Evolutionary conservation across 1,140 invertebrate genomes (phyloP), one percentile per base, ranked within the genome.

Genomic region (Frieseomelitta varia): DNA sequence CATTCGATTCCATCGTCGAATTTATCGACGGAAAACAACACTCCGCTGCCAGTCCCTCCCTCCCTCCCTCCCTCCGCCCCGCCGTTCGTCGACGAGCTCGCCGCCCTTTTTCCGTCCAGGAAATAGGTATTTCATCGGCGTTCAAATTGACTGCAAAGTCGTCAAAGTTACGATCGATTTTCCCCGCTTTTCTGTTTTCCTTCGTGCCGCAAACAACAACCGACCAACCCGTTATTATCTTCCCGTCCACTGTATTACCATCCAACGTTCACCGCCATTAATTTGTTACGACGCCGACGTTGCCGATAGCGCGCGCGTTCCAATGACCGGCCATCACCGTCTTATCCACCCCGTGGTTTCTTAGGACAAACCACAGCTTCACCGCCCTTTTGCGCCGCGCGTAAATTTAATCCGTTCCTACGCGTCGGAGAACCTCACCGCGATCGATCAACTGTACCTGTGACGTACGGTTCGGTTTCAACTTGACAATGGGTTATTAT

Each of bases 21-120:
- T 90, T 90, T 90, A 90, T 90, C 88, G 88, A 79, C 83, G 83
- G 81, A 87, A 90, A 90, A 90, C 89, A 90, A 90, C 88, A 83
- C 61, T 80, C 69, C 65, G 17, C 34, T 75, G 63, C 34, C 76
- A 78, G 61, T 30, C 34, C 27, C 27, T 55, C 67, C 15, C 56
- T 47, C 30, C 24, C 27, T 34, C 27, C 19, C 67, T 24, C 21
- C n/a, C 58, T 74, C 34, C 34, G 24, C 34, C 47, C 24, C 15
- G 1, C 65, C 39, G 39, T 53, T 61, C 81, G 73, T 67, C 65
- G 30, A 34, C 65, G 30, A 34, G 14, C 65, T 53, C 82, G 56
- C 69, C 78, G 69, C 84, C 84, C 85, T 85, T 81, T 86, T 86
- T 77, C 67, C 80, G 80, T 73, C 65, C 80, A 76, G 77, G 86